Percentiles rank a stretch among this genome's conserved stretches.
Evolutionary conservation across 1,140 invertebrate genomes (phyloP).

Genomic region (Cataglyphis hispanica): DNA sequence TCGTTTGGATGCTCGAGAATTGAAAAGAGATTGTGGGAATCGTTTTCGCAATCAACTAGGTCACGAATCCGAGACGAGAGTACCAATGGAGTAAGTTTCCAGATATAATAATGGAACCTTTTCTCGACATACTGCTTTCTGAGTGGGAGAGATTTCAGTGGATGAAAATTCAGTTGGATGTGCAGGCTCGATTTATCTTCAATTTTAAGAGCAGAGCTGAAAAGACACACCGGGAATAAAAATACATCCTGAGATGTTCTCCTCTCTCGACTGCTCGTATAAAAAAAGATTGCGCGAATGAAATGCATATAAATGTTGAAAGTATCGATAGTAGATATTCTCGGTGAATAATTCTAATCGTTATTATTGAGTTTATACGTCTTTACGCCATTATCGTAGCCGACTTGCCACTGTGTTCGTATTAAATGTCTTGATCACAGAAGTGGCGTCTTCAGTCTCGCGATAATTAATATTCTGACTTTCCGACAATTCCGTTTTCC

Average conservation of each 20-base stretch:
- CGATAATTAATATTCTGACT: conserved; percentile 82
- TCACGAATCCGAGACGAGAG: conserved; percentile 48
- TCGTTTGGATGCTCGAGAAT: conserved; percentile 77
- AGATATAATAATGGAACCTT: conserved; percentile 36
- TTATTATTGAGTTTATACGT: conserved; percentile 5
- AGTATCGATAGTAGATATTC: background rate
- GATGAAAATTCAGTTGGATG: background rate
- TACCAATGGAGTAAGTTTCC: conserved; percentile 6
- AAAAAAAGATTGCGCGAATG: background rate
- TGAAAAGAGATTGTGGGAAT: conserved; percentile 68
- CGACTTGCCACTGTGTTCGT: conserved; percentile 35
- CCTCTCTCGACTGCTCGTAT: background rate
- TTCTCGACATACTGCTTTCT: background rate
- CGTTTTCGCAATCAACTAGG: conserved; percentile 63
- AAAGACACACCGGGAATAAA: background rate
- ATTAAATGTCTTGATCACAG: conserved; percentile 66
- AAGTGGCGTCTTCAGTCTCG: conserved; percentile 77
- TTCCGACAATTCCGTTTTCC: conserved; percentile 19
- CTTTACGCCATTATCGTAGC: conserved; percentile 54
- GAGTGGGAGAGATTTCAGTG: background rate
- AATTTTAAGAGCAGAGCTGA: background rate
- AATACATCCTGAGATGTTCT: background rate
- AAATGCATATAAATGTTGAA: background rate
- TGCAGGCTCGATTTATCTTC: conserved; percentile 3
- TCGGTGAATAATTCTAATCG: conserved; percentile 10